phyloP scores from a whole-genome alignment of 1,140 invertebrate genomes.

The Lordiphosa collinella region DNA sequence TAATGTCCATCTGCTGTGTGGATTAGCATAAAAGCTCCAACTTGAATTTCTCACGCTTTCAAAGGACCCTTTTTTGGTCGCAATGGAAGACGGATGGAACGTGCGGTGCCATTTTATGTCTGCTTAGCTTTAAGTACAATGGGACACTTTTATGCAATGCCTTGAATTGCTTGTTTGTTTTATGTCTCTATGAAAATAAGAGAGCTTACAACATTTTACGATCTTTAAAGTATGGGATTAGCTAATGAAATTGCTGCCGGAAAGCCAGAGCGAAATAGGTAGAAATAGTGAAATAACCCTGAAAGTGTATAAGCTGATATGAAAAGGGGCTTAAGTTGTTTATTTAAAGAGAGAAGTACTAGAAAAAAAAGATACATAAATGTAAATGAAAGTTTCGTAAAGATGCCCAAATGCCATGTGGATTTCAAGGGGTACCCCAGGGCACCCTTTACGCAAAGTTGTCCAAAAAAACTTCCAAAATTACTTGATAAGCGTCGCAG shows the following conservation, averaged over 20 bases:
- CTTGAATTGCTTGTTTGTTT: constrained; percentile 56
- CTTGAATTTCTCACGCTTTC: constrained; percentile 9
- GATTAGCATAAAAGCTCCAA: constrained; percentile 64
- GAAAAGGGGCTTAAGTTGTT: too few species aligned
- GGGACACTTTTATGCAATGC: constrained; percentile 29
- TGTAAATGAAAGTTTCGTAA: too few species aligned
- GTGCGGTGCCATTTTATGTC: constrained; percentile 45
- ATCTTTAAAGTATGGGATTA: constrained; percentile 18
- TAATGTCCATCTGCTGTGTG: constrained; percentile 64
- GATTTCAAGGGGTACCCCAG: too few species aligned
- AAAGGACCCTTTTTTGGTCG: constrained; percentile 1
- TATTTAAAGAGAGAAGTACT: too few species aligned
- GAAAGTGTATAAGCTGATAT: too few species aligned
- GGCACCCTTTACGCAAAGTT: too few species aligned
- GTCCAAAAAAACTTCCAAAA: too few species aligned
- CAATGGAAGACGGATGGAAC: constrained; percentile 1
- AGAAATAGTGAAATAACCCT: too few species aligned
- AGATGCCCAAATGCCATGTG: too few species aligned
- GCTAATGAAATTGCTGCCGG: neutral
- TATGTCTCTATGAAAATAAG: constrained; percentile 1
- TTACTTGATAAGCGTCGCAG: too few species aligned
- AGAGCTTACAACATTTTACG: constrained; percentile 45
- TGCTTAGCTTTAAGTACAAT: constrained; percentile 52
- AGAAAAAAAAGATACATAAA: too few species aligned
- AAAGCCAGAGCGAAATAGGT: too few species aligned